Base-by-base conservation (phyloP, 2,888 invertebrate species). In the Ischnus inquisitorius region DNA sequence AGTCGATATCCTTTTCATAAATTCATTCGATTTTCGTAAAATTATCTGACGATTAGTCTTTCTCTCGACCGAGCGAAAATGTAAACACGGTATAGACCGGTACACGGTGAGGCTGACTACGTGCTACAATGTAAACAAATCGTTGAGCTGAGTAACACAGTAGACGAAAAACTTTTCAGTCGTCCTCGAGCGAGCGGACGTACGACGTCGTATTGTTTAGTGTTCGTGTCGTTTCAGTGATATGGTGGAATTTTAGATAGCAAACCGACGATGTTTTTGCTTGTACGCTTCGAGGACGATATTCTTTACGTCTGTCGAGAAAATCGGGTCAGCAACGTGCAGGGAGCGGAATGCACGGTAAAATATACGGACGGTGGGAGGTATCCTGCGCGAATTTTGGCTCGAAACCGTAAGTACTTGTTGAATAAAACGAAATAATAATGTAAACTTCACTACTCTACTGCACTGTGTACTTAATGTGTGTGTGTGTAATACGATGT, bases 301-400 rank as follows among this genome's bases (percentile, higher is more conserved):
- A 16, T 71, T 19, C 12, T 41, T 41, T 71, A 57, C 57, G 25
- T 71, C 19, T 71, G 57, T 25, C 57, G 41, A 22, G 25, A 71
- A 39, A 57, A 71, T 41, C 54, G 71, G 0, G 12, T 71, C 12
- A 41, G 19, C 16, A 72, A 16, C 16, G 41, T 60, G 2, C 72
- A 60, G n/a, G 72, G 60, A 6, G 5, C 43, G 4, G 3, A 41
- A 28, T 72, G 72, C 12, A 60, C 25, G 0, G 72, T 43, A 0
- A 60, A 72, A 60, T 72, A 60, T 60, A 60, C 57, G 43, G 25
- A 72, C 43, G 43, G 60, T 14, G 69, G 51, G 5, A 71, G 54
- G 19, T 71, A 71, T 22, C 72, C 72, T 6, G 72, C 72, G 12
- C 34, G 71, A 41, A 71, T 71, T 41, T 39, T 71, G 14, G 71